Base-by-base conservation (phyloP, 1,140 invertebrate genomes). In the Adoxophyes honmai region DNA sequence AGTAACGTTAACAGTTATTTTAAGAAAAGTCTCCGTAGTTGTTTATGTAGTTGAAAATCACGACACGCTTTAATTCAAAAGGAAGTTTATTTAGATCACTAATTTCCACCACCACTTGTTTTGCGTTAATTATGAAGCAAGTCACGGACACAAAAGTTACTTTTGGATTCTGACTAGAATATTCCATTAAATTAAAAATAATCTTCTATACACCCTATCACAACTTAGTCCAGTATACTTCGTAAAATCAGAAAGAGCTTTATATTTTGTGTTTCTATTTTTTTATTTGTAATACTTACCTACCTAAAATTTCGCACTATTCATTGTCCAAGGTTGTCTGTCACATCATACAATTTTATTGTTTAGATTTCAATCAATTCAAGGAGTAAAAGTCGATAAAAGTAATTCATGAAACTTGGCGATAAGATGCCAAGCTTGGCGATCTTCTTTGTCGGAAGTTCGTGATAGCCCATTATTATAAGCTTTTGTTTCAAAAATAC, bases 401-500 rank as follows among this genome's bases (percentile, higher is more conserved):
- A 74, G 67, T 75, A 72, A 71, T 73, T 52, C 57, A 42, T 37
- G 53, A 57, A 73, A 75, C 57, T 79, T 72, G 56, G 52, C 58
- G 73, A 79, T 75, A 76, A 74, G 60, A 53, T 28, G 8, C 58
- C 38, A 70, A 71, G 61, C 75, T 76, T 57, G 57, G 13, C 51
- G 60, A 70, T 66, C 64, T 66, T 60, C 66, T 72, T 78, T 72
- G 68, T 60, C 33, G 38, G 15, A 72, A 75, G 64, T 73, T 68
- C 59, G 42, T 59, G 54, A 44, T 48, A 48, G 52, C 42, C 67
- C 58, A 73, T 77, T 75, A 73, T 76, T 66, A 57, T 48, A 57
- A 21, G 52, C 62, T 70, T 78, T 81, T 81, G 78, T 78, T 70
- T 75, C 54, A 57, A 57, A 54, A 61, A 60, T 52, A 59, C 35